Base-by-base conservation (phyloP, 2,888 invertebrate genomes). In the Andrena haemorrhoa region DNA sequence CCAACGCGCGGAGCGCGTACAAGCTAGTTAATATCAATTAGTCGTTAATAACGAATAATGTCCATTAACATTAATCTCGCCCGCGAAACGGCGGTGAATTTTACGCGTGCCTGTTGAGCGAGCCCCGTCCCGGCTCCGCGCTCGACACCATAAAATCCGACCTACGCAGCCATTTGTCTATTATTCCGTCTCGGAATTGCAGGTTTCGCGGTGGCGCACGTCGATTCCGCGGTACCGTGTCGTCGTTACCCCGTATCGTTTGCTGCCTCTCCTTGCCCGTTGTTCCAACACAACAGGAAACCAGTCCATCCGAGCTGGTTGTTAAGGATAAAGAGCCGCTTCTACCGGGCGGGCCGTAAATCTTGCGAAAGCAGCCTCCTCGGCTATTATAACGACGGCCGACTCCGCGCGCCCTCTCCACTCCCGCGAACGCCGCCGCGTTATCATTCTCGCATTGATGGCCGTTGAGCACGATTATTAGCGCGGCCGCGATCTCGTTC, bases 321-420 rank as follows among this genome's bases (percentile, higher is more conserved):
- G 88, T 88, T 88, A 86, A 78, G 86, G 86, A 88, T 87, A 87
- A 87, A 87, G 85, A 84, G 88, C 70, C 68, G 72, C 84, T 83
- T 88, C 83, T 75, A 60, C 10, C 79, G 61, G 60, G 76, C 79
- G 69, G 72, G 78, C 66, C 76, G 81, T 88, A 88, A 88, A 86
- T 87, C 86, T 86, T 63, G 31, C 70, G 70, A 70, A 81, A 84
- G 68, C 72, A 65, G 76, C 69, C 58, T 35, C 69, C 58, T 31
- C 60, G 66, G 56, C 77, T 75, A 72, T 87, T 86, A 80, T 41
- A 80, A 76, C 82, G 63, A 75, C 77, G 68, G 58, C 53, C 35
- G 33, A 64, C 41, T 65, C 61, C 56, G 58, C 49, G 47, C 26
- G 41, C 1, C 70, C 64, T 16, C 16, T 16, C 16, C 16, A 12